Base-by-base conservation (phyloP, 2,113 vertebrate genomes). In the Xiphophorus couchianus region DNA sequence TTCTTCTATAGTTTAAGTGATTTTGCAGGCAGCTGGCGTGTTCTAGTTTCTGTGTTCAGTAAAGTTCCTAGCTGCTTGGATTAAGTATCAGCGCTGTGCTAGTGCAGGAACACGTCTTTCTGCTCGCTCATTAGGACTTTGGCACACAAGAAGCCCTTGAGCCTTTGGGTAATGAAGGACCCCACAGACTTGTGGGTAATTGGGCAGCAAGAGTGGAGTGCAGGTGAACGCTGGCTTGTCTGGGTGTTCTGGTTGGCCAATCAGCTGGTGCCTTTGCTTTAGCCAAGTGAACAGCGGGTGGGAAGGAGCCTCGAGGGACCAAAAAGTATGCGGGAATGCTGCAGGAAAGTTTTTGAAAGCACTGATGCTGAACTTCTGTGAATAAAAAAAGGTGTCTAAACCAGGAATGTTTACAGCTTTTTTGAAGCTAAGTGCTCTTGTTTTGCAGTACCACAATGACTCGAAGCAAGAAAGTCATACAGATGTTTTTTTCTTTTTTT, bases 241-340 rank as follows among this genome's bases (percentile, higher is more conserved):
- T 84, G 88, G 88, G 76, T 74, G 91, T 92, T 94, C 91, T 88
- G 92, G 80, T 93, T 86, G 94, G 90, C 90, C 93, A 94, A 91
- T 94, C 93, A 91, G 91, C 82, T 82, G 83, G 77, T 37, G 33
- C 77, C 86, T 88, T 70, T 62, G 66, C 84, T 85, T 81, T 66
- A 69, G 89, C 80, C 90, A 84, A 86, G 89, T 65, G 86, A 86
- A 74, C 85, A 81, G 84, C 63, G 31, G 86, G 73, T 19, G 30
- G 62, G 51, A 39, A 54, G 44, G 14, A 37, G 75, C 77, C 88
- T 82, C 86, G 28, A 51, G 91, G 86, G 94, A 91, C 77, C 61
- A 10, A 30, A 80, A 78, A 85, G 88, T 86, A 76, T 67, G 66
- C 12, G 65, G 74, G 62, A 79, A 77, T 27, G 69, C 79, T 78